Percentiles rank a stretch among this genome's conserved stretches.
Conservation (phyloP, 2,113 vertebrate species). For the Callipepla squamata region DNA sequence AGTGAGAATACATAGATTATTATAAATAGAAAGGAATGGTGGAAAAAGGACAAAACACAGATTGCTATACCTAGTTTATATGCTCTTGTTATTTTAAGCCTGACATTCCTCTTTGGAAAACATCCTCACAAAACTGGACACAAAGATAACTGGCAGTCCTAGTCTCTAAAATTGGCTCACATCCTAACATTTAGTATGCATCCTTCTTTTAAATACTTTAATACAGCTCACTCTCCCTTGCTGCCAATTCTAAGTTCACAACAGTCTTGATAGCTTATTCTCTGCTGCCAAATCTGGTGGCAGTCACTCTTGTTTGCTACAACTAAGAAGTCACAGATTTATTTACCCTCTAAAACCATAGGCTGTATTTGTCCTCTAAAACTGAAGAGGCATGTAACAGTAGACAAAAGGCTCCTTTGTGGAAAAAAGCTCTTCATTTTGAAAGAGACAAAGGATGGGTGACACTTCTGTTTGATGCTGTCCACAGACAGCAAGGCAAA, state of each 20-base stretch:
- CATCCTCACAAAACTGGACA: background rate
- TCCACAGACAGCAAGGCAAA: background rate
- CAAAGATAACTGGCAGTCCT: background rate
- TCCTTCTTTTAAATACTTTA: background rate
- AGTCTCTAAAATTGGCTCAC: background rate
- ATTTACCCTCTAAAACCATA: conserved; percentile 29
- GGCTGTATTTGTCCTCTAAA: conserved; percentile 34
- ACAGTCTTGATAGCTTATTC: background rate
- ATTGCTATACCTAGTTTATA: background rate
- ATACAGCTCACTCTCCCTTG: background rate
- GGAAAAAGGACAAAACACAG: background rate
- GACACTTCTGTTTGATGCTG: background rate
- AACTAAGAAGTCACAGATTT: conserved; percentile 21
- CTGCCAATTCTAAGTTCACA: background rate
- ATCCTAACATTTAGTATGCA: background rate
- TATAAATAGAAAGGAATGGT: background rate
- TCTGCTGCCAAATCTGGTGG: conserved; percentile 30
- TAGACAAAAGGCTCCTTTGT: conserved; percentile 25
- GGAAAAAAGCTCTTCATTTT: background rate
- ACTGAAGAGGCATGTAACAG: background rate
- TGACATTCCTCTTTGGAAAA: background rate
- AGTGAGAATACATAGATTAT: background rate
- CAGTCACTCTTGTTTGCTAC: background rate
- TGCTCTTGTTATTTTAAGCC: background rate
- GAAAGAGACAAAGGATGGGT: background rate